These are phyloP conservation scores for Drosophila peninsularis DNA, from an alignment of 2,888 invertebrate genomes.

Conservation along the genomic window DNA sequence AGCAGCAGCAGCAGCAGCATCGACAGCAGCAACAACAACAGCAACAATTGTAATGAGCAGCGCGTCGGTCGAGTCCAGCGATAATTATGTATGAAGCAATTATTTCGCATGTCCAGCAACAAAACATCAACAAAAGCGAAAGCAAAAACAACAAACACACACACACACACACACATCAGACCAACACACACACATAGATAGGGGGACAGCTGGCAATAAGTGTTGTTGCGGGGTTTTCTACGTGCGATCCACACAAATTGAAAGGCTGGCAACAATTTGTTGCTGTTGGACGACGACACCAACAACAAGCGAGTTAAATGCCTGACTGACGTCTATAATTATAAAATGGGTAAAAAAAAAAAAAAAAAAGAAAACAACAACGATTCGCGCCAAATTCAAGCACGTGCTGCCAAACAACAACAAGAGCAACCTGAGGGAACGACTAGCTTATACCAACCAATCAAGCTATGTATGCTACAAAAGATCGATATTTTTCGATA, in stretches of 20 bases:
- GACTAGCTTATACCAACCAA: slow-evolving; percentile 5
- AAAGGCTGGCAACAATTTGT: slow-evolving; percentile 64
- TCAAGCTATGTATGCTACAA: neutral
- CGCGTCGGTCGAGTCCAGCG: slow-evolving; percentile 35
- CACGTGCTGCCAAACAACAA: slow-evolving; percentile 46
- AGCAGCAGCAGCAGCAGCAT: neutral
- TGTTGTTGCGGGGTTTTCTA: slow-evolving; percentile 34
- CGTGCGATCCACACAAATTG: slow-evolving; percentile 73
- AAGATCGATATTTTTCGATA: neutral
- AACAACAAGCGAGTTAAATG: slow-evolving; percentile 73
- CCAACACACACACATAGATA: neutral
- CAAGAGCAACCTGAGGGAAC: neutral
- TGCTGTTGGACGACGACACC: slow-evolving; percentile 35
- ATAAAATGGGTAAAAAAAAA: slow-evolving; percentile 62
- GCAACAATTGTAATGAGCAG: slow-evolving; percentile 26
- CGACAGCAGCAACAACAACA: slow-evolving; percentile 10
- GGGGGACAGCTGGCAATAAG: slow-evolving; percentile 28
- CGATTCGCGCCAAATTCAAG: slow-evolving; percentile 60
- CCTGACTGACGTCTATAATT: slow-evolving; percentile 80
- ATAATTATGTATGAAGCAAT: slow-evolving; percentile 79
- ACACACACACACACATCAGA: slow-evolving; percentile 13
- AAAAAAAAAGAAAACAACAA: slow-evolving; percentile 39
- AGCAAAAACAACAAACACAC: slow-evolving; percentile 30
- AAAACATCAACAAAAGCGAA: slow-evolving; percentile 46
- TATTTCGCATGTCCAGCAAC: slow-evolving; percentile 73